Evolutionary conservation across 2,888 invertebrate genomes (phyloP).

Genomic region (Andrena chrysosceles): DNA sequence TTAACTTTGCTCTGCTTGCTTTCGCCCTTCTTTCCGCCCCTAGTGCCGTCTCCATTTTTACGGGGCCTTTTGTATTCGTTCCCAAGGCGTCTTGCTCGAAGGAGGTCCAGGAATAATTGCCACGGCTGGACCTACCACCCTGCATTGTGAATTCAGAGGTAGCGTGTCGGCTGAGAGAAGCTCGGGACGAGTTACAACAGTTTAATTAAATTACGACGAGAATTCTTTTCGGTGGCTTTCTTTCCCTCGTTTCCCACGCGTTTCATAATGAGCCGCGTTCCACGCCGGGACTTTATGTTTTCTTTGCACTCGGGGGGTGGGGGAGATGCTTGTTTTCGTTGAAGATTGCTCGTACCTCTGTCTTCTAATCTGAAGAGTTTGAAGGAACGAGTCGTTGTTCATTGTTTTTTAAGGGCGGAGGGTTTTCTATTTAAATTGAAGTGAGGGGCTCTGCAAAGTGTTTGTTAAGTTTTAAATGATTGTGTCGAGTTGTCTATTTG

Average conservation of each 20-base stretch:
- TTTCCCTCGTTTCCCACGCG: neutral
- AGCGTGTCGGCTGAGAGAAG: constrained; percentile 7
- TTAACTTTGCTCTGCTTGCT: no score
- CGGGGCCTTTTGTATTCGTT: constrained; percentile 14
- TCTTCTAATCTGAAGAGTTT: neutral
- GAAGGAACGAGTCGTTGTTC: no score
- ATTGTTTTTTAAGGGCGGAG: no score
- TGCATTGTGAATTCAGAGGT: constrained; percentile 35
- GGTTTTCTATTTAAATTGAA: no score
- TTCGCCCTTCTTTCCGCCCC: neutral
- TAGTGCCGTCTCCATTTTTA: neutral
- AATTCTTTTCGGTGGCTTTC: constrained; percentile 21
- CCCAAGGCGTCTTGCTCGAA: constrained; percentile 11
- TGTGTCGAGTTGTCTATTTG: no score
- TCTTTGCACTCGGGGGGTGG: neutral
- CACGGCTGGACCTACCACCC: neutral
- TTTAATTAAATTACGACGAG: constrained; percentile 45
- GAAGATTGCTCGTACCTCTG: neutral
- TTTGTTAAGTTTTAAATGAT: no score
- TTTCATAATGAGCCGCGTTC: constrained; percentile 26
- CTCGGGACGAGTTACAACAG: constrained; percentile 19
- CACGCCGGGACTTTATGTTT: neutral
- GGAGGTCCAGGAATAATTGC: constrained; percentile 48
- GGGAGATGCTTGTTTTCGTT: neutral
- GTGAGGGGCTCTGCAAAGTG: no score